phyloP scores from a whole-genome alignment of 2,797 vertebrate species.

The Hydrophis major region DNA sequence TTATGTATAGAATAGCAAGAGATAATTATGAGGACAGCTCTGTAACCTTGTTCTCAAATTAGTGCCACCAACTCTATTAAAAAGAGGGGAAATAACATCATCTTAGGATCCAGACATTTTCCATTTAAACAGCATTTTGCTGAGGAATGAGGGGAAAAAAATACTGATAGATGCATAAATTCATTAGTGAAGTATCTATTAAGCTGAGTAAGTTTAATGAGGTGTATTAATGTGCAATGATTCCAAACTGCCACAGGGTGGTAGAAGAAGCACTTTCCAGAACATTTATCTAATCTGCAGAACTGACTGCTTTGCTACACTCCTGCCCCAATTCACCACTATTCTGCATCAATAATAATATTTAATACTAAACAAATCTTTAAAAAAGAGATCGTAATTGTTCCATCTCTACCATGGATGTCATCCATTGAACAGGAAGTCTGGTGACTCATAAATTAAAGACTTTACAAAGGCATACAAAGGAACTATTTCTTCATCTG shows the following conservation, averaged over 20 bases:
- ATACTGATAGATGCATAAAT: conserved; percentile 31
- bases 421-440: not conserved
- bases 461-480: not conserved
- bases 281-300: conserved; percentile 66
- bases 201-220: conserved; percentile 59
- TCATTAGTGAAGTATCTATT: conserved; percentile 53
- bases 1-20: not conserved
- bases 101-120: not conserved
- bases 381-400: not conserved
- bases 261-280: conserved; percentile 72
- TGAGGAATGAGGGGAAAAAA: not conserved
- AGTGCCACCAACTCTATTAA: not conserved
- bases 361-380: conserved; percentile 12
- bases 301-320: conserved; percentile 62
- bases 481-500: not conserved
- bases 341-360: conserved; percentile 34
- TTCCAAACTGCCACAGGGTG: conserved; percentile 74
- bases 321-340: conserved; percentile 45
- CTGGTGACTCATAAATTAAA: not conserved
- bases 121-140: conserved; percentile 9
- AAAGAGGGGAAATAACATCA: not conserved
- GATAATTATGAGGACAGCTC: not conserved
- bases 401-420: not conserved
- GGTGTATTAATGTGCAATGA: conserved; percentile 70
- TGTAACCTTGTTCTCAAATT: not conserved